Evolutionary conservation across 2,888 invertebrate genomes (phyloP).

Genomic region (Diogma glabrata): DNA sequence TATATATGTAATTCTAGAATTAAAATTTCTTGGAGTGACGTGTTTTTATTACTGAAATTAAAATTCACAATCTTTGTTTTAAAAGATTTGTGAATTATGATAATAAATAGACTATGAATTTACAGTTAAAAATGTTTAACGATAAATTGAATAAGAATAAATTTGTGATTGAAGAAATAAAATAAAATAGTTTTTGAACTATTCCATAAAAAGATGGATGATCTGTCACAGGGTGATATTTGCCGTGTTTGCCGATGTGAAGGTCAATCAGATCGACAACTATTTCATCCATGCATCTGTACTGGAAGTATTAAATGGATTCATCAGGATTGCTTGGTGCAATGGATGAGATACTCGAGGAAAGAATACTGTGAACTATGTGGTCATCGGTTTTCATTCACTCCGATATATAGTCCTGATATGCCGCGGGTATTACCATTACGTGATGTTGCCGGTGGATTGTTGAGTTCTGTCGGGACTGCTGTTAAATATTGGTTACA

Average conservation of each 20-base stretch:
- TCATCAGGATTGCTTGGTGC: constrained; percentile 95
- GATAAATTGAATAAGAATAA: too few relatives aligned
- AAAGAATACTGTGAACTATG: constrained; percentile 99
- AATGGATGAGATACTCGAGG: constrained; percentile 98
- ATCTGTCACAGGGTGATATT: constrained; percentile 59
- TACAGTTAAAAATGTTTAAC: too few relatives aligned
- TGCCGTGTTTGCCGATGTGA: constrained; percentile 97
- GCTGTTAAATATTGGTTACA: constrained; percentile 96
- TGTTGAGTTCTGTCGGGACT: constrained; percentile 77
- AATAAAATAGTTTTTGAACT: too few relatives aligned
- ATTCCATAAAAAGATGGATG: constrained; percentile 28
- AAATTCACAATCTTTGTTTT: too few relatives aligned
- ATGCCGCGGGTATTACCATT: constrained; percentile 97
- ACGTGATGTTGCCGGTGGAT: constrained; percentile 81
- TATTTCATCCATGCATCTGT: constrained; percentile 98
- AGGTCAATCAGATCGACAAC: constrained; percentile 77
- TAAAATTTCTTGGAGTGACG: too few relatives aligned
- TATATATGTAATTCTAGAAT: too few relatives aligned
- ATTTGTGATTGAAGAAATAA: too few relatives aligned
- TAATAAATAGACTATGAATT: too few relatives aligned
- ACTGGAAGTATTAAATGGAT: constrained; percentile 99
- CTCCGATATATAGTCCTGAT: constrained; percentile 98
- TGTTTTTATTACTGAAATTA: too few relatives aligned
- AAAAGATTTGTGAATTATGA: too few relatives aligned
- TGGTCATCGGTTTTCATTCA: constrained; percentile 94